phyloP scores from a whole-genome alignment of 2,888 invertebrate species.

The Leucozona laternaria region DNA sequence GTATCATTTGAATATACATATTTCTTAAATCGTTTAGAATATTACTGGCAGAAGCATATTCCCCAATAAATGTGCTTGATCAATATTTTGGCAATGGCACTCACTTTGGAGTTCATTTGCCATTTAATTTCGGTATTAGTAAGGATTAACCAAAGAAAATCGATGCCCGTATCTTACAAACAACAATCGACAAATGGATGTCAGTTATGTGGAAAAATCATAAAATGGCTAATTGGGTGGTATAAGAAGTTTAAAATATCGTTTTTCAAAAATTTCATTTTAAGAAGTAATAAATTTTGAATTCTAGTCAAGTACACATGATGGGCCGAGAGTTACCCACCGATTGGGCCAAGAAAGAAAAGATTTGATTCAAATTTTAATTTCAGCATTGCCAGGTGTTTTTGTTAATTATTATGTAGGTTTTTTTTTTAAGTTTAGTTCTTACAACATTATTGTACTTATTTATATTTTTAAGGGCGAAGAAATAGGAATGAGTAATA shows the following conservation, averaged over 20 bases:
- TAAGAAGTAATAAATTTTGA: neutral
- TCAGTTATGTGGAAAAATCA: slow-evolving; percentile 84
- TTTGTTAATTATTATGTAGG: slow-evolving; percentile 90
- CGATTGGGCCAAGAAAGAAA: slow-evolving; percentile 87
- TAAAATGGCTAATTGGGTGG: slow-evolving; percentile 87
- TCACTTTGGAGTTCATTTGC: slow-evolving; percentile 85
- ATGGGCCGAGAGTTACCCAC: slow-evolving; percentile 86
- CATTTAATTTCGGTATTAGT: slow-evolving; percentile 87
- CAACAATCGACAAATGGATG: slow-evolving; percentile 85
- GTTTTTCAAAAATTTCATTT: neutral
- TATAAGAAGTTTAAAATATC: slow-evolving; percentile 80
- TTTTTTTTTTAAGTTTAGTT: neutral
- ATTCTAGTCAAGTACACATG: slow-evolving; percentile 87
- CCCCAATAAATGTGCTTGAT: slow-evolving; percentile 84
- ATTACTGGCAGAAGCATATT: slow-evolving; percentile 86
- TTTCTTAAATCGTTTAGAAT: slow-evolving; percentile 81
- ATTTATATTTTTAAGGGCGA: slow-evolving; percentile 85
- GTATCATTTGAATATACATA: slow-evolving; percentile 77
- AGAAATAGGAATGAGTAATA: slow-evolving; percentile 87
- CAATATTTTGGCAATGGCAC: slow-evolving; percentile 86
- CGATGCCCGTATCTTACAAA: slow-evolving; percentile 84
- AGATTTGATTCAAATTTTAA: slow-evolving; percentile 88
- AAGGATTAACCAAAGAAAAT: slow-evolving; percentile 84
- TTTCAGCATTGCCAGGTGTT: slow-evolving; percentile 90
- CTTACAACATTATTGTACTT: slow-evolving; percentile 77